phyloP scores from a whole-genome alignment of 2,113 vertebrate species.

The Sturnus vulgaris region DNA sequence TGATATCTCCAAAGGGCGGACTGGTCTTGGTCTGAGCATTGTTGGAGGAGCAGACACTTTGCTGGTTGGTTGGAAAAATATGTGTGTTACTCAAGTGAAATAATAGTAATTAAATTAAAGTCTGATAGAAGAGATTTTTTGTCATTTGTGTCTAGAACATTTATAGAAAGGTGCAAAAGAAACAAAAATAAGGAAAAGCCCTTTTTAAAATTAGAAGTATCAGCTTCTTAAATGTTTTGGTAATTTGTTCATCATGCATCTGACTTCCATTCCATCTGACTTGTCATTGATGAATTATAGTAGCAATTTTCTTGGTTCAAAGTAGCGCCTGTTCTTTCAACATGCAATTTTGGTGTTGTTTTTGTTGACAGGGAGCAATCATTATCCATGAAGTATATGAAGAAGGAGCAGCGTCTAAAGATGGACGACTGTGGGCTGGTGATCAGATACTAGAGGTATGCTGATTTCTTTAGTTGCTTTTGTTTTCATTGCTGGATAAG shows the following conservation, averaged over 20 bases:
- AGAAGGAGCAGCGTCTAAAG: constrained; percentile 95
- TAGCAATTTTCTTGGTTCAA: background rate
- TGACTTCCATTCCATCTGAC: background rate
- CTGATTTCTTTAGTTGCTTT: background rate
- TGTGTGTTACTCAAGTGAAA: background rate
- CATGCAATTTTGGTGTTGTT: background rate
- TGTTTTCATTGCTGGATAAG: background rate
- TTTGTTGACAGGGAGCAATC: constrained; percentile 84
- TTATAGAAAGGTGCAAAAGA: background rate
- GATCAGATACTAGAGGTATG: constrained; percentile 96
- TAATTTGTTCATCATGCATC: background rate
- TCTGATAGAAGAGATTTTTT: background rate
- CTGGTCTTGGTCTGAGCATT: constrained; percentile 95
- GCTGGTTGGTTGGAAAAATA: constrained; percentile 78
- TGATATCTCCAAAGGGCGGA: constrained; percentile 93
- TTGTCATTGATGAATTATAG: background rate
- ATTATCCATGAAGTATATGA: constrained; percentile 99
- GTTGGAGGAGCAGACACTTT: constrained; percentile 95
- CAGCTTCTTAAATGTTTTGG: background rate
- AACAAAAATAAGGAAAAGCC: background rate
- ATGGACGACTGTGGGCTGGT: constrained; percentile 95
- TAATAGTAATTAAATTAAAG: background rate
- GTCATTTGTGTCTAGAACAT: background rate
- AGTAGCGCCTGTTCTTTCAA: background rate
- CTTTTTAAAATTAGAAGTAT: background rate